Base-by-base conservation (phyloP, 1,140 invertebrate species). In the Diorhabda elongata region DNA sequence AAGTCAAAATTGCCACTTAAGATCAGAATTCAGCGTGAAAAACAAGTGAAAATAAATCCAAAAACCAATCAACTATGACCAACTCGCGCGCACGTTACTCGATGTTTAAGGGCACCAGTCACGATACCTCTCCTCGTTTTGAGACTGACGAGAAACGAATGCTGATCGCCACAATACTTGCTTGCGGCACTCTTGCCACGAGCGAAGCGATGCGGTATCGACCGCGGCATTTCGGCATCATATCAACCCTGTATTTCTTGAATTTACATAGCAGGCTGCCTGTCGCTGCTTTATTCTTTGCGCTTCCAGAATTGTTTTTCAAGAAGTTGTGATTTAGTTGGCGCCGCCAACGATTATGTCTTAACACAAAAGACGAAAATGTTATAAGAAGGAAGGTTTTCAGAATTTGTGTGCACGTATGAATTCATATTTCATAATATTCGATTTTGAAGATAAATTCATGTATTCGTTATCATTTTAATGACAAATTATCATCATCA, bases 191-290 rank as follows among this genome's bases (percentile, higher is more conserved):
- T 52, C 47, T 52, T 57, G 63, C 63, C 52, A 64, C 45, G 63
- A 64, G 63, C 63, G 45, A 45, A 26, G 61, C 42, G 47, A 52
- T 52, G 47, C 47, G 47, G 61, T 62, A 64, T 64, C 63, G 63
- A 64, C 63, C 63, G 63, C 63, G 45, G 44, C 61, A 52, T 52
- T 47, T 44, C 63, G 45, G 44, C 61, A 52, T 52, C 11, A 63
- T 44, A 63, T 63, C 63, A 64, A 64, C 63, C 63, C 63, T 64
- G 63, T 64, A 64, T 64, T 64, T 52, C 43, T 64, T 64, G 44
- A 43, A 64, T 64, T 62, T 62, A 62, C 44, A 62, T 62, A 57
- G 63, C 42, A 57, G 63, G 63, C 63, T 47, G 58, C n/a, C 7
- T 60, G 58, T 11, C 63, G 47, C 26, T n/a, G 42, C 52, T 64